Evolutionary conservation across 2,797 vertebrate species (phyloP), one percentile per base, ranked within the genome.

Genomic region (Cottoperca gobio): DNA sequence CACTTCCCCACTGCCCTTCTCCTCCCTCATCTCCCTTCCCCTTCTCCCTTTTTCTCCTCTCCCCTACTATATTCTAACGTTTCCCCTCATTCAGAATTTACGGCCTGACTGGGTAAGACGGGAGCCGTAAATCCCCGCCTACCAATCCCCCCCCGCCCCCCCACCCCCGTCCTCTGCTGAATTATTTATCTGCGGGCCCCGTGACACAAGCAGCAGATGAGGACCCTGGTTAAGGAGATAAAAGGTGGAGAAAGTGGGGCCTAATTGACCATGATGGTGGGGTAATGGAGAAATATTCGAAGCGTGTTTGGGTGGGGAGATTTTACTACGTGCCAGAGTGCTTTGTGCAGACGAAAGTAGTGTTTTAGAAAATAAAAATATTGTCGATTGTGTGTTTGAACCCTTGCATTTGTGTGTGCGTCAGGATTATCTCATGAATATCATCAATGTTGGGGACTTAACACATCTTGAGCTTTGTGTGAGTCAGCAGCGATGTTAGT

Each of bases 261-360:
- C 95, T 97, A 98, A 98, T 97, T 98, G 96, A 96, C 95, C 95
- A 95, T 97, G 97, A 97, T 97, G 95, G 95, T 94, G 91, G 93
- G 93, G 91, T 97, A 97, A 97, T 95, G 92, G 95, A 96, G 95
- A 97, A 97, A 97, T 97, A 97, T 94, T 93, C 82, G 46, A 74
- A 79, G 78, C 75, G 71, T 86, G 74, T 86, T 79, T 82, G 76
- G 83, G 77, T 43, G 66, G 53, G 70, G 77, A 68, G 59, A 46
- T 88, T 85, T 81, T 78, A 81, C 65, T 42, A 54, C 45, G 43
- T 49, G 65, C 72, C 54, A 52, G 67, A 79, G 76, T 79, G 66
- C 67, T 79, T 58, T 78, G 60, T 67, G 70, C 49, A 50, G 54
- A 61, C 31, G 48, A 74, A 54, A 58, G 63, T 71, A 54, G 33